phyloP scores from a whole-genome alignment of 1,140 invertebrate species.

The Heliothis virescens region DNA sequence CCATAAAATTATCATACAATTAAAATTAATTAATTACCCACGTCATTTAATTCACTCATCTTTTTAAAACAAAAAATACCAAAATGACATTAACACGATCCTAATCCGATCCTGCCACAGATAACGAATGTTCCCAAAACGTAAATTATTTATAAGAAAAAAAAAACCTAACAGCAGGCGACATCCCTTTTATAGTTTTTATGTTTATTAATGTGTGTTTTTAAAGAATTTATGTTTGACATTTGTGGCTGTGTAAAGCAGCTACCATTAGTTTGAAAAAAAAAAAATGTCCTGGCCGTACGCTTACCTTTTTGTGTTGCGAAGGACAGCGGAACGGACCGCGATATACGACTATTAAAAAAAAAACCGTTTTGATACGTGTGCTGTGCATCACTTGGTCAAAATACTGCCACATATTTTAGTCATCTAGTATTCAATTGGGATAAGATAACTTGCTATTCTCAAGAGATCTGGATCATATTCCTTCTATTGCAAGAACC shows the following conservation, averaged over 20 bases:
- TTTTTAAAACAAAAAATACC: slow-evolving; percentile 18
- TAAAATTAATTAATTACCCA: slow-evolving; percentile 21
- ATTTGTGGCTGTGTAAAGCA: slow-evolving; percentile 55
- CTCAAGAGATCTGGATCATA: too few relatives aligned
- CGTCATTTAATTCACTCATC: not conserved
- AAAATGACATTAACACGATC: slow-evolving; percentile 47
- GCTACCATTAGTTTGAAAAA: slow-evolving; percentile 49
- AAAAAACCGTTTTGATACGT: not conserved
- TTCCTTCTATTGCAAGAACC: too few relatives aligned
- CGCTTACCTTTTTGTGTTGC: slow-evolving; percentile 13
- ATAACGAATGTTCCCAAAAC: slow-evolving; percentile 39
- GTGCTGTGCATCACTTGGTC: too few relatives aligned
- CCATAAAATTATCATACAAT: slow-evolving; percentile 32
- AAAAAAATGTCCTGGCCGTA: not conserved
- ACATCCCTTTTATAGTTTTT: slow-evolving; percentile 59
- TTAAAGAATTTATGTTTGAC: slow-evolving; percentile 70
- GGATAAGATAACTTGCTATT: too few relatives aligned
- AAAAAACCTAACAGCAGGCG: slow-evolving; percentile 49
- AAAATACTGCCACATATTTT: too few relatives aligned
- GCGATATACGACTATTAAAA: not conserved
- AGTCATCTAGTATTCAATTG: too few relatives aligned
- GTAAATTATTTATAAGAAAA: slow-evolving; percentile 49
- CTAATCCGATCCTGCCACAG: slow-evolving; percentile 33
- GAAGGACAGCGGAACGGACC: not conserved
- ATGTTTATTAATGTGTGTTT: slow-evolving; percentile 68